Conservation (phyloP, 2,888 invertebrate genomes). For the Yponomeuta cagnagella region DNA sequence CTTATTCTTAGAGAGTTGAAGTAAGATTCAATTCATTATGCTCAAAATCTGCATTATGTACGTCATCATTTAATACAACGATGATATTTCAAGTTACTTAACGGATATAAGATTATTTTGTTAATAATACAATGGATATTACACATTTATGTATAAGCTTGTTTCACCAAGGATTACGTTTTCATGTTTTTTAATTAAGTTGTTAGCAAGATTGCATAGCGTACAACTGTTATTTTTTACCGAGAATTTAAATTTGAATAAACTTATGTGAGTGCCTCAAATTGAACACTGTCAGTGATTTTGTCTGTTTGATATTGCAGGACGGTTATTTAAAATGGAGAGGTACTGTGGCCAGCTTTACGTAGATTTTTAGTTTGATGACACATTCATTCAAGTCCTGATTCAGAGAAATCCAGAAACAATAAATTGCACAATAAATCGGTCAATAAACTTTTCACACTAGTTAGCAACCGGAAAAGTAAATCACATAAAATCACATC, state of each 20-base stretch:
- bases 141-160: constrained; percentile 3
- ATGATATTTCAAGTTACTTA: constrained; percentile 1
- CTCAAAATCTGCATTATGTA: neutral
- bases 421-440: neutral
- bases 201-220: neutral
- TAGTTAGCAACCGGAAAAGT: constrained; percentile 51
- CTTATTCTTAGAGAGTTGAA: constrained; percentile 8
- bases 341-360: neutral
- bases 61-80: neutral
- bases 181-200: neutral
- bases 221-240: neutral
- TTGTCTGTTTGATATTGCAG: constrained; percentile 1
- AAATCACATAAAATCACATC: constrained; percentile 41
- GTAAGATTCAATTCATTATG: constrained; percentile 5
- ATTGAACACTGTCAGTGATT: neutral
- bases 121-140: constrained; percentile 1
- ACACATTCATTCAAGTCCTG: constrained; percentile 5
- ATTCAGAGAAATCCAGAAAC: neutral
- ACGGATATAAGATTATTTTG: constrained; percentile 7
- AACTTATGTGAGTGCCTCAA: neutral
- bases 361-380: neutral
- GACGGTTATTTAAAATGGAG: constrained; percentile 4
- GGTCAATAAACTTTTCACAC: constrained; percentile 20
- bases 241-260: neutral
- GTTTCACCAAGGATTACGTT: neutral